Base-by-base conservation (phyloP, 2,113 vertebrate genomes). In the Macrotus californicus region DNA sequence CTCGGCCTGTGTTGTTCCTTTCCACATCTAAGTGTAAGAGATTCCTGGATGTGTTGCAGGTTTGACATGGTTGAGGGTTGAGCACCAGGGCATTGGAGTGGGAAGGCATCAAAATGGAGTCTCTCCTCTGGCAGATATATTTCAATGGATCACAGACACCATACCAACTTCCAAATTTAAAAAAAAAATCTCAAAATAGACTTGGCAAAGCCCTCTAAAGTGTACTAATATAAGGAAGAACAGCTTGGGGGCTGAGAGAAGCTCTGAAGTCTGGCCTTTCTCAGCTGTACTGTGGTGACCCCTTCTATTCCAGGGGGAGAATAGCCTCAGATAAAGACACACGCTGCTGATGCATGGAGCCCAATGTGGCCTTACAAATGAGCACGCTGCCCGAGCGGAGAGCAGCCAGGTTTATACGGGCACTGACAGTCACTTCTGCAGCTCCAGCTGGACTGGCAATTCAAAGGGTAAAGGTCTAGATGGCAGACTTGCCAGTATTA, bases 191-290 rank as follows among this genome's bases (percentile, higher is more conserved):
- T 95, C 66, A 93, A 84, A 95, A 96, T 92, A 89, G 80, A 94
- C 43, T 93, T 43, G 1, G 21, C 56, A 85, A 80, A 92, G 54
- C 48, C 41, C 67, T 96, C 19, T 18, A 85, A 77, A 91, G 36
- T 77, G 21, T 80, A 66, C 34, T 86, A 43, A 50, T 56, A 31
- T 19, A 29, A 56, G 66, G 67, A 50, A 81, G 50, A 91, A 77
- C 76, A 85, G 81, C 39, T 34, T 75, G 77, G 52, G 8, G 70
- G 22, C 77, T 56, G 67, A 94, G 94, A 93, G 52, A 76, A 54
- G 29, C 91, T 95, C 34, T 97, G 73, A 96, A 95, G 66, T 54
- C 24, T 86, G 91, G 92, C 82, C 93, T 96, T 93, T 93, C 91
- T 96, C 54, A 59, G 72, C 86, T 91, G 61, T 24, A 29, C 34